These are phyloP conservation scores for Conger conger DNA, from an alignment of 2,113 vertebrate species.

Conservation along the genomic window DNA sequence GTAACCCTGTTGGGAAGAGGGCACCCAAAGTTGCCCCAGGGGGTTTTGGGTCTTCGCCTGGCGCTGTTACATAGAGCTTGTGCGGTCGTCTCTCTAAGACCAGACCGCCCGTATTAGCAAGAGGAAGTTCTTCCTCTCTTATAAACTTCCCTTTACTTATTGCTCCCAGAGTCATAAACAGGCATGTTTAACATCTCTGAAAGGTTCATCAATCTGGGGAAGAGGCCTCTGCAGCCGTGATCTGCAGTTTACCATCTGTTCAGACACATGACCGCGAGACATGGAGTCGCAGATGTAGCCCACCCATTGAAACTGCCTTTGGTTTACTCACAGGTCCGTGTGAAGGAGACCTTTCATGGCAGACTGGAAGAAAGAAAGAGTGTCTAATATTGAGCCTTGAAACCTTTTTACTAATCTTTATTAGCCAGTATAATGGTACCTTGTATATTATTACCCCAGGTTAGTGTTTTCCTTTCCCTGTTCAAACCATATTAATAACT, in stretches of 20 bases:
- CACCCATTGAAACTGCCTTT: not conserved
- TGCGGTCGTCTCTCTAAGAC: not conserved
- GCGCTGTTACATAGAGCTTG: not conserved
- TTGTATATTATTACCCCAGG: too few relatives aligned
- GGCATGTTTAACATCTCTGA: not conserved
- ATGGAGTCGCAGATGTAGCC: not conserved
- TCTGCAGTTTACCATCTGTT: conserved; percentile 11
- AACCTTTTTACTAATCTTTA: not conserved
- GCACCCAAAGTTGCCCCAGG: too few relatives aligned
- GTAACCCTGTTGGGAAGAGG: too few relatives aligned
- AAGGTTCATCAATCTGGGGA: not conserved
- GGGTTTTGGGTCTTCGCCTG: too few relatives aligned
- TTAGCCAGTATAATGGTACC: too few relatives aligned
- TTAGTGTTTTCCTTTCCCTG: not conserved
- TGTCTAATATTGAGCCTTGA: not conserved
- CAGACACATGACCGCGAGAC: conserved; percentile 9
- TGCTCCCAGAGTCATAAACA: not conserved
- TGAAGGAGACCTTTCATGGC: not conserved
- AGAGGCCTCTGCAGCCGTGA: not conserved
- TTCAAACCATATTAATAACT: too few relatives aligned
- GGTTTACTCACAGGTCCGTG: not conserved
- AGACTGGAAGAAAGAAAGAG: not conserved
- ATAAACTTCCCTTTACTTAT: not conserved
- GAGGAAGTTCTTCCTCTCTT: not conserved
- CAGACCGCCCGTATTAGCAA: not conserved